These are phyloP conservation scores for Callyntrura guangdongensis DNA, from an alignment of 2,888 invertebrate genomes.

Conservation along the genomic window DNA sequence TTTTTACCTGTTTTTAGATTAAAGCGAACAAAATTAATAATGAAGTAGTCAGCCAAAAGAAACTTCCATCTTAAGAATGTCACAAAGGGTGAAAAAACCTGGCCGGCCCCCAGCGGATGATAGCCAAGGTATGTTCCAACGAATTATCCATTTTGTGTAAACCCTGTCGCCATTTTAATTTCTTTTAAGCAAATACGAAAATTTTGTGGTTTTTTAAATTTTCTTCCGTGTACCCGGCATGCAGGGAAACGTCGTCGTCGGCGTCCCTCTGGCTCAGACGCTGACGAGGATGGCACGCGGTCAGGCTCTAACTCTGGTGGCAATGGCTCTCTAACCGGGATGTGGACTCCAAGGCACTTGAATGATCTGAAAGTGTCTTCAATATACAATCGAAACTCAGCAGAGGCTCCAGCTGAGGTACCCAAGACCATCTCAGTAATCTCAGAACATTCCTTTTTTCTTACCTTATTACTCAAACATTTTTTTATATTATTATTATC, in stretches of 20 bases:
- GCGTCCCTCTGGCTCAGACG: conserved; percentile 87
- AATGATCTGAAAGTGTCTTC: conserved; percentile 95
- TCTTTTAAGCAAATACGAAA: too few relatives aligned
- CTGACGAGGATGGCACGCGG: conserved; percentile 84
- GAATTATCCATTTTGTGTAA: background rate
- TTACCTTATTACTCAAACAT: conserved; percentile 72
- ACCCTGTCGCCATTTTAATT: background rate
- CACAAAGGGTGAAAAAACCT: conserved; percentile 85
- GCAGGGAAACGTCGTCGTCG: conserved; percentile 91
- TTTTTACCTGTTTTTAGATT: background rate
- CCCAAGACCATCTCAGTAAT: conserved; percentile 79
- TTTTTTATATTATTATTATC: conserved; percentile 52
- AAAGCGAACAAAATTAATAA: background rate
- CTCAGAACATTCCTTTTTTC: conserved; percentile 78
- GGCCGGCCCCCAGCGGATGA: conserved; percentile 84
- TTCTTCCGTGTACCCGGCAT: background rate
- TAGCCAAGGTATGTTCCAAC: conserved; percentile 81
- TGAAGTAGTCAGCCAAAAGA: conserved; percentile 24
- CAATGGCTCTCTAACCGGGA: conserved; percentile 85
- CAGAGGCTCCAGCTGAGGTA: conserved; percentile 93
- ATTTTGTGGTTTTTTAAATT: too few relatives aligned
- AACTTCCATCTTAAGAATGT: conserved; percentile 77
- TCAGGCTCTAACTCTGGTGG: conserved; percentile 88
- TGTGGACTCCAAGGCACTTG: conserved; percentile 93
- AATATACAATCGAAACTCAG: conserved; percentile 92